Evolutionary conservation across 2,113 vertebrate genomes (phyloP).

Genomic region (Muntiacus reevesi): DNA sequence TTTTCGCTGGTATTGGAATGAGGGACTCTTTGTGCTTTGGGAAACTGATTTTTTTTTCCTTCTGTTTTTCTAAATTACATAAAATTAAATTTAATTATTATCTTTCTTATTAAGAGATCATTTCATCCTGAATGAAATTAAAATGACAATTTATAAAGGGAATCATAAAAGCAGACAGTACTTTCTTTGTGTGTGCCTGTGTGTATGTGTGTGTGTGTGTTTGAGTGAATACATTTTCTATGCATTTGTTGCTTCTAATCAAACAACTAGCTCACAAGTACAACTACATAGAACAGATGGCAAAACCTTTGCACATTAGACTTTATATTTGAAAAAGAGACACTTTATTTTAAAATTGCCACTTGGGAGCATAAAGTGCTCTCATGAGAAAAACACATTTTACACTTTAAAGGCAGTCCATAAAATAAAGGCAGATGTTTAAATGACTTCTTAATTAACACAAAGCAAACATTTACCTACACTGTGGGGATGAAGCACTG

Average conservation of each 20-base stretch:
- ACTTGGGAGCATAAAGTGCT: conserved; percentile 78
- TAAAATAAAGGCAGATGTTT: conserved; percentile 73
- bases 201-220: too few relatives aligned
- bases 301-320: conserved; percentile 76
- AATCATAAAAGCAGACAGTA: neutral
- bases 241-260: conserved; percentile 53
- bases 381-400: conserved; percentile 66
- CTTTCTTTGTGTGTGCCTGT: neutral
- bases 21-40: neutral
- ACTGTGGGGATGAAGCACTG: conserved; percentile 1
- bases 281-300: conserved; percentile 73
- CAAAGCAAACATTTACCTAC: conserved; percentile 75
- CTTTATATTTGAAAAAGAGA: conserved; percentile 74
- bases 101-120: neutral
- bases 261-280: conserved; percentile 67
- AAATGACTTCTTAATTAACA: conserved; percentile 81
- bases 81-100: neutral
- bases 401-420: conserved; percentile 62
- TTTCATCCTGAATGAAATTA: neutral
- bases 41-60: neutral
- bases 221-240: conserved; percentile 23
- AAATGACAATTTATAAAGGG: neutral
- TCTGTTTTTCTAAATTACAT: neutral
- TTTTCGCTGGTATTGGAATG: neutral
- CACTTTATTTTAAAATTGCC: conserved; percentile 72